These are phyloP conservation scores for Galerucella calmariensis DNA, from an alignment of 2,888 invertebrate species.

Conservation along the genomic window DNA sequence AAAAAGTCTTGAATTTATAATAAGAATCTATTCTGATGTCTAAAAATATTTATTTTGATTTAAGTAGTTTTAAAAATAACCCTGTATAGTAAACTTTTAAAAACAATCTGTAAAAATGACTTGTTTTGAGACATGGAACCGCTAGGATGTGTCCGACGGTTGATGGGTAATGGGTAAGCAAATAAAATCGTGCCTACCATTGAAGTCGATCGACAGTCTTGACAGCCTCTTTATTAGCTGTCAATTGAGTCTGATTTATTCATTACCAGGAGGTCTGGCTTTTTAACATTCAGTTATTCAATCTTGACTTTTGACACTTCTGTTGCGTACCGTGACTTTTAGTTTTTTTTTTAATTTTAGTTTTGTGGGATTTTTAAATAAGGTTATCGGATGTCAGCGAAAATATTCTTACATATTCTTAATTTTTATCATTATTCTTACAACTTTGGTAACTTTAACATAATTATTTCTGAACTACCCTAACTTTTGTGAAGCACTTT, in stretches of 20 bases:
- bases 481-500: no score
- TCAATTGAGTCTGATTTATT: conserved; percentile 62
- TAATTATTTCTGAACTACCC: no score
- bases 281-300: conserved; percentile 18
- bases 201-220: conserved; percentile 24
- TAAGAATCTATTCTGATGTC: no score
- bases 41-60: background rate
- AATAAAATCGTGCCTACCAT: conserved; percentile 59
- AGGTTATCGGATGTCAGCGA: background rate
- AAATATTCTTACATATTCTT: background rate
- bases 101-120: conserved; percentile 49
- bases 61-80: background rate
- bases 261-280: conserved; percentile 48
- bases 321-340: conserved; percentile 16
- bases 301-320: conserved; percentile 28
- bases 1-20: no score
- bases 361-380: background rate
- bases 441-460: background rate
- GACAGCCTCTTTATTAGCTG: conserved; percentile 60
- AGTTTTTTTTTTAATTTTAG: conserved; percentile 4
- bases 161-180: conserved; percentile 47
- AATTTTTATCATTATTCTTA: no score
- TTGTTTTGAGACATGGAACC: conserved; percentile 51
- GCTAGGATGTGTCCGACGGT: conserved; percentile 1
- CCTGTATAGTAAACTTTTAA: conserved; percentile 26